A percentile compares a stretch with the other conserved stretches of the same genome.
phyloP scores from a whole-genome alignment of 2,797 vertebrate genomes.

The Pogonophryne albipinna region DNA sequence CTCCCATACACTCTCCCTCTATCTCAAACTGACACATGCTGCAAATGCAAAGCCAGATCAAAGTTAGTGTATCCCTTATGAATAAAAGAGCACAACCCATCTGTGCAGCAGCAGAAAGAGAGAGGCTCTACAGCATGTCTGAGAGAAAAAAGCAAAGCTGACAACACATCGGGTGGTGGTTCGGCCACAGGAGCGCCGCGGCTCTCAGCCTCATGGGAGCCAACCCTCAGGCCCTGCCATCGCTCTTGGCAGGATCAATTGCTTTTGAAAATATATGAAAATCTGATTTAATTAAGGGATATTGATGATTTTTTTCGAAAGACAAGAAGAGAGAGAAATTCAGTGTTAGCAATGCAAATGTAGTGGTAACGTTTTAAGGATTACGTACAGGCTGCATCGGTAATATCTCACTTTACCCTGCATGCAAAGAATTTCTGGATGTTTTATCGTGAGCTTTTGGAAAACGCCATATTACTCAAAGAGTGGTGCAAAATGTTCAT shows the following conservation, averaged over 20 bases:
- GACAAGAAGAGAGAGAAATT: neutral
- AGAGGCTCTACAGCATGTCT: conserved; percentile 36
- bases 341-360: neutral
- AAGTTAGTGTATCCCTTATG: conserved; percentile 80
- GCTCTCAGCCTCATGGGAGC: neutral
- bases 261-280: conserved; percentile 54
- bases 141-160: conserved; percentile 42
- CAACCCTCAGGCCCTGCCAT: conserved; percentile 3
- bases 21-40: conserved; percentile 54
- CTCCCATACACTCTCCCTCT: conserved; percentile 37
- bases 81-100: conserved; percentile 83
- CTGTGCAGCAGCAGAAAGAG: conserved; percentile 68
- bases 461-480: neutral
- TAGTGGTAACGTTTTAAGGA: neutral
- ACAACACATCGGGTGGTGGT: conserved; percentile 9
- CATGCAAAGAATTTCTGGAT: neutral
- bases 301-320: conserved; percentile 19
- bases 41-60: conserved; percentile 79
- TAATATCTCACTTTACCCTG: neutral
- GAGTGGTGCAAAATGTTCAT: conserved; percentile 4
- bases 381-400: neutral
- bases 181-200: neutral
- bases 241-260: conserved; percentile 46
- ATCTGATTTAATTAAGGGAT: conserved; percentile 57
- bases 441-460: neutral